Conservation (phyloP, 2,113 vertebrate genomes). For the Boleophthalmus pectinirostris region DNA sequence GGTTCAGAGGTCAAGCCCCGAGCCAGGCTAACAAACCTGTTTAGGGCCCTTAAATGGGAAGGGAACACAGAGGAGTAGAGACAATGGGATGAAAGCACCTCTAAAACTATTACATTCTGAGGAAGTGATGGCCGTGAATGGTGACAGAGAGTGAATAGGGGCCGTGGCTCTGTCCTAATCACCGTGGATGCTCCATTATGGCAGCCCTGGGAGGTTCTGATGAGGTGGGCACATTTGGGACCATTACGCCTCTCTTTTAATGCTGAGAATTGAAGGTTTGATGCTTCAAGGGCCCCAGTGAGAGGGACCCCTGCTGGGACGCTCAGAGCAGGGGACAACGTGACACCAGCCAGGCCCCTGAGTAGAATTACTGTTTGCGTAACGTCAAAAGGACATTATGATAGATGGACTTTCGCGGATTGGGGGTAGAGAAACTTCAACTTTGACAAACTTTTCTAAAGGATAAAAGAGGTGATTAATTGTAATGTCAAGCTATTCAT, state of each 20-base stretch:
- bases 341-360: slow-evolving; percentile 61
- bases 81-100: slow-evolving; percentile 88
- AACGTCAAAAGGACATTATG: slow-evolving; percentile 56
- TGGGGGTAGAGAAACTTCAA: slow-evolving; percentile 29
- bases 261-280: slow-evolving; percentile 56
- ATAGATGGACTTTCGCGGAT: slow-evolving; percentile 67
- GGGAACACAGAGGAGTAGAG: slow-evolving; percentile 72
- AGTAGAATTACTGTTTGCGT: slow-evolving; percentile 72
- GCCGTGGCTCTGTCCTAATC: slow-evolving; percentile 78
- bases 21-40: slow-evolving; percentile 70
- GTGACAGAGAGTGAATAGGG: slow-evolving; percentile 82
- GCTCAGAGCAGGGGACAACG: slow-evolving; percentile 41
- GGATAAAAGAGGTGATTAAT: slow-evolving; percentile 42
- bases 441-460: slow-evolving; percentile 24
- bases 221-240: slow-evolving; percentile 62
- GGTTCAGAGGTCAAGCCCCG: slow-evolving; percentile 73
- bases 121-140: slow-evolving; percentile 86
- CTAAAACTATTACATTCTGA: slow-evolving; percentile 85
- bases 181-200: slow-evolving; percentile 77
- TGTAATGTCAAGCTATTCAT: slow-evolving; percentile 39
- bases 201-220: slow-evolving; percentile 71
- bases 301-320: slow-evolving; percentile 37
- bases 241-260: slow-evolving; percentile 63
- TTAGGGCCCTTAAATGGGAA: slow-evolving; percentile 75
- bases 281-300: slow-evolving; percentile 51